Evolutionary conservation across 2,113 vertebrate genomes (phyloP).

Genomic region (Erythrolamprus reginae): DNA sequence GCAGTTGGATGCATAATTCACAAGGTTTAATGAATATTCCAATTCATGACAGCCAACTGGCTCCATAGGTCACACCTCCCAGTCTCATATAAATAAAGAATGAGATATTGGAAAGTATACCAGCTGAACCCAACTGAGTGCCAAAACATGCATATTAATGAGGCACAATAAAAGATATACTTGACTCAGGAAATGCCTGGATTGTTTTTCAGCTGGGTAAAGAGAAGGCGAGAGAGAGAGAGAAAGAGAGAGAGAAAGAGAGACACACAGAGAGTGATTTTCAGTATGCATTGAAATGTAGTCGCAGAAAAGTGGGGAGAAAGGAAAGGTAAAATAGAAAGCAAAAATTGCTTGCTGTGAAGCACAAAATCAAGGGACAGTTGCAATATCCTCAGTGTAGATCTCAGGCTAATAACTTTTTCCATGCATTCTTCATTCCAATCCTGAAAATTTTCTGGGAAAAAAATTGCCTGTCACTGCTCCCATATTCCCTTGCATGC

Average conservation of each 20-base stretch:
- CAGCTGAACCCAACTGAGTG: slow-evolving; percentile 73
- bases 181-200: slow-evolving; percentile 70
- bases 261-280: slow-evolving; percentile 37
- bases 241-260: neutral
- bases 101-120: slow-evolving; percentile 75
- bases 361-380: slow-evolving; percentile 40
- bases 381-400: slow-evolving; percentile 48
- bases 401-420: slow-evolving; percentile 50
- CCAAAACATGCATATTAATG: slow-evolving; percentile 78
- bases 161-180: slow-evolving; percentile 69
- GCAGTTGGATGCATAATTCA: slow-evolving; percentile 76
- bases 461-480: slow-evolving; percentile 54
- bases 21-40: slow-evolving; percentile 79
- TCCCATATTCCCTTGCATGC: slow-evolving; percentile 70
- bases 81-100: slow-evolving; percentile 78
- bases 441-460: slow-evolving; percentile 60
- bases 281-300: slow-evolving; percentile 48
- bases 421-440: slow-evolving; percentile 46
- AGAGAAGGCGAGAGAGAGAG: slow-evolving; percentile 15
- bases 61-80: slow-evolving; percentile 76
- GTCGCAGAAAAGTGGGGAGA: neutral
- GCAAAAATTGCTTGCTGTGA: slow-evolving; percentile 13
- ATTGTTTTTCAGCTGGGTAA: slow-evolving; percentile 62
- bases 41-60: slow-evolving; percentile 78
- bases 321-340: neutral